Evolutionary conservation across 2,797 vertebrate species (phyloP), one percentile per base, ranked within the genome.

Genomic region (Alca torda): DNA sequence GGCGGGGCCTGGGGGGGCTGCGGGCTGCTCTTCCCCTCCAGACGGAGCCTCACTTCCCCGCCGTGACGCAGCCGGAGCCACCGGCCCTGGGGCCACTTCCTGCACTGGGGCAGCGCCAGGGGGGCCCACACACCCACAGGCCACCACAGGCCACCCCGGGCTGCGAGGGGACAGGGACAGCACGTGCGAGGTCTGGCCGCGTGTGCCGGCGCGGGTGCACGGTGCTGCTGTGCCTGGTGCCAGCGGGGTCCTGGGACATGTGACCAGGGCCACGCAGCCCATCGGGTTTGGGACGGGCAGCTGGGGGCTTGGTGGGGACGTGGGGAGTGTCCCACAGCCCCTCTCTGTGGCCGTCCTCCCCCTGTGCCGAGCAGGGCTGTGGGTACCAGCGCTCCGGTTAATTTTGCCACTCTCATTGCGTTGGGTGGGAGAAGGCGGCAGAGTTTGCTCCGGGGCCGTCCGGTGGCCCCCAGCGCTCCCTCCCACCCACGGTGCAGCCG

Each of bases 41-140:
- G 98, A 98, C 97, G 4, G 95, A 96, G 97, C 84, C 97, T 98
- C 98, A 97, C 97, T 98, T 97, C 98, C 97, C 97, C 65, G 63
- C 89, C 45, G 39, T 92, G 93, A 93, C 83, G 93, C 93, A 88
- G 93, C 86, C 63, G 86, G 91, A 95, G 95, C 95, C 65, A 53
- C 94, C 80, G 70, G 95, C 61, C 92, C 90, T 60, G 51, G 68
- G 67, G 81, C 69, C 43, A n/a, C 79, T 87, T 93, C 87, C 93
- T 96, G 89, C 60, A 3, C 61, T 26, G 76, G 73, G 78, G 70
- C 74, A 72, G 88, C 21, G 20, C 9, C 13, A 57, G 37, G 56
- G 78, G 61, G 57, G 48, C 74, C 64, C 78, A 31, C 11, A 9
- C 30, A 14, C 59, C 53, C 48, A 2, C 21, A 65, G 68, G 63